Conservation (phyloP, 2,113 vertebrate species). For the Paradisaea rubra region DNA sequence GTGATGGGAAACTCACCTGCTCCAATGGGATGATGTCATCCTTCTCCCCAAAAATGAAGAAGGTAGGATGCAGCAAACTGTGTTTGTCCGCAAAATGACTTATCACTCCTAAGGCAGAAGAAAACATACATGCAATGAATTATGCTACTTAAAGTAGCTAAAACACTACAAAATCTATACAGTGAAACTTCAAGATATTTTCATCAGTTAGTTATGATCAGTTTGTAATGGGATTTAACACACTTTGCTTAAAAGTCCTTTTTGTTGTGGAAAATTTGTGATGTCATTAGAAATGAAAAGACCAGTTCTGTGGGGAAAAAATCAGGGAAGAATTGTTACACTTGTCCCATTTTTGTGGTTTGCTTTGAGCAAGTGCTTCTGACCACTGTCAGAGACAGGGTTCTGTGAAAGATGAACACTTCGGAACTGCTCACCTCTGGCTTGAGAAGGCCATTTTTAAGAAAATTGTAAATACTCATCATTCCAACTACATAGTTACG, state of each 20-base stretch:
- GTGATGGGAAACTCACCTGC: constrained; percentile 66
- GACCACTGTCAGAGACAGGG: neutral
- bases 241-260: neutral
- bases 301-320: neutral
- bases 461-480: neutral
- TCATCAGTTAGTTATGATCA: neutral
- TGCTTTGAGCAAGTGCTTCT: neutral
- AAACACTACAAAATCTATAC: neutral
- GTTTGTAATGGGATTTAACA: neutral
- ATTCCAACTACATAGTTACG: neutral
- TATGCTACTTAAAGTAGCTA: neutral
- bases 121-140: neutral
- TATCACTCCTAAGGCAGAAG: constrained; percentile 75
- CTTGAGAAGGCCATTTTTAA: neutral
- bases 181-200: neutral
- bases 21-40: constrained; percentile 78
- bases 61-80: constrained; percentile 78
- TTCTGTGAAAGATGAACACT: neutral
- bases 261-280: neutral
- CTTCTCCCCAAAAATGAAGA: constrained; percentile 90
- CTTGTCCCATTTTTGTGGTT: neutral
- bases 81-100: constrained; percentile 69
- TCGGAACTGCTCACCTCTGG: neutral
- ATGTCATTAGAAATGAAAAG: neutral
- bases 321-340: neutral